phyloP scores from a whole-genome alignment of 2,888 invertebrate species.

The Unio delphinus region DNA sequence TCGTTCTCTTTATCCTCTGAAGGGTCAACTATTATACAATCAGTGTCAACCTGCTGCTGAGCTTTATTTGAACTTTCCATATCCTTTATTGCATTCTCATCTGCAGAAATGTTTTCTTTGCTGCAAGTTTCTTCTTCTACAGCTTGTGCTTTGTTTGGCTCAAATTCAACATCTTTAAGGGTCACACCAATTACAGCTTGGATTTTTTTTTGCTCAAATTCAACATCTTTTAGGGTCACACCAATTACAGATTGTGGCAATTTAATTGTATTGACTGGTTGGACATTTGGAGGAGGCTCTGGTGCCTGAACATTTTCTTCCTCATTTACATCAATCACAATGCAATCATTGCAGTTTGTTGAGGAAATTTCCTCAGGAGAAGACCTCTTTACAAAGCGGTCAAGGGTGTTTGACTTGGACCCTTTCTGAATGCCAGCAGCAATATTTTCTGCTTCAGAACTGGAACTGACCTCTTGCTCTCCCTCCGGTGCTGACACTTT shows the following conservation, averaged over 20 bases:
- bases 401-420: slow-evolving; percentile 30
- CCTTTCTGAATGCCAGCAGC: slow-evolving; percentile 32
- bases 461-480: slow-evolving; percentile 63
- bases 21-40: neutral
- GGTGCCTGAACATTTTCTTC: neutral
- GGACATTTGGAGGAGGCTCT: too few species aligned
- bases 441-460: slow-evolving; percentile 55
- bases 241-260: too few species aligned
- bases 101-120: slow-evolving; percentile 3
- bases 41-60: too few species aligned
- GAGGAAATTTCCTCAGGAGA: slow-evolving; percentile 56
- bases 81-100: slow-evolving; percentile 1
- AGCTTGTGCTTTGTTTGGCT: neutral
- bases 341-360: slow-evolving; percentile 44
- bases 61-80: too few species aligned
- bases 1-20: slow-evolving; percentile 9
- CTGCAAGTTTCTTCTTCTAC: neutral
- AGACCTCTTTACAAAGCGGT: slow-evolving; percentile 42
- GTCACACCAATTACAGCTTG: neutral
- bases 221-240: neutral
- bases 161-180: neutral
- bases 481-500: slow-evolving; percentile 23
- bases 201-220: neutral
- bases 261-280: too few species aligned
- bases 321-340: slow-evolving; percentile 52